phyloP scores from a whole-genome alignment of 2,888 invertebrate species.

The Tholera decimalis region DNA sequence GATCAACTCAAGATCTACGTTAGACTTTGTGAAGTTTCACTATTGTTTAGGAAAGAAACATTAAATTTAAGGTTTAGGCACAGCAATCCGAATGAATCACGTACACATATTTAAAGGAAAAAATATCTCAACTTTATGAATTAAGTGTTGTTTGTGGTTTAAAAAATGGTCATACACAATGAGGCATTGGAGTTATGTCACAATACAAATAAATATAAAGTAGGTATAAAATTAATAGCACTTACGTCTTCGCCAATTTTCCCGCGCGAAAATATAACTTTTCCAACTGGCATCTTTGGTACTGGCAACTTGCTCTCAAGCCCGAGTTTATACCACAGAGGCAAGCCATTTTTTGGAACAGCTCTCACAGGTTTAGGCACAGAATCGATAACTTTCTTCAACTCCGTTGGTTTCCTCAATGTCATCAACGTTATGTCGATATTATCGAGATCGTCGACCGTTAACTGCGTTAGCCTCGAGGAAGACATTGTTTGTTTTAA shows the following conservation, averaged over 20 bases:
- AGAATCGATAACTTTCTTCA: conserved; percentile 87
- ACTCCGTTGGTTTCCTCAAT: conserved; percentile 85
- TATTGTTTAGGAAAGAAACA: neutral
- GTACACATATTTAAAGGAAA: neutral
- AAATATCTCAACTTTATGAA: neutral
- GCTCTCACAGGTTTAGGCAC: conserved; percentile 86
- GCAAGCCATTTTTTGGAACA: conserved; percentile 89
- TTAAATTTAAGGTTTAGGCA: neutral
- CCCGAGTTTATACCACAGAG: conserved; percentile 89
- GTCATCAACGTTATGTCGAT: conserved; percentile 83
- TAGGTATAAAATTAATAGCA: conserved; percentile 42
- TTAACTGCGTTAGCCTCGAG: conserved; percentile 65
- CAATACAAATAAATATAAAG: neutral
- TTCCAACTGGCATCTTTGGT: conserved; percentile 88
- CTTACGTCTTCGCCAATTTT: conserved; percentile 89
- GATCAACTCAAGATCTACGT: neutral
- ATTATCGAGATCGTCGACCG: conserved; percentile 74
- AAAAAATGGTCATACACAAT: conserved; percentile 10
- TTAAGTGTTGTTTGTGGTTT: conserved; percentile 3
- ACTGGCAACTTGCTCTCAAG: conserved; percentile 90
- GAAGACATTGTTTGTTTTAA: conserved; percentile 70
- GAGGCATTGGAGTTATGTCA: conserved; percentile 1
- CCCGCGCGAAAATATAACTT: conserved; percentile 88
- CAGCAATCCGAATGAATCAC: too few relatives aligned
- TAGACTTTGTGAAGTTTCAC: neutral